Evolutionary conservation across 1,140 invertebrate species (phyloP).

Genomic region (Lasaia peninsularis): DNA sequence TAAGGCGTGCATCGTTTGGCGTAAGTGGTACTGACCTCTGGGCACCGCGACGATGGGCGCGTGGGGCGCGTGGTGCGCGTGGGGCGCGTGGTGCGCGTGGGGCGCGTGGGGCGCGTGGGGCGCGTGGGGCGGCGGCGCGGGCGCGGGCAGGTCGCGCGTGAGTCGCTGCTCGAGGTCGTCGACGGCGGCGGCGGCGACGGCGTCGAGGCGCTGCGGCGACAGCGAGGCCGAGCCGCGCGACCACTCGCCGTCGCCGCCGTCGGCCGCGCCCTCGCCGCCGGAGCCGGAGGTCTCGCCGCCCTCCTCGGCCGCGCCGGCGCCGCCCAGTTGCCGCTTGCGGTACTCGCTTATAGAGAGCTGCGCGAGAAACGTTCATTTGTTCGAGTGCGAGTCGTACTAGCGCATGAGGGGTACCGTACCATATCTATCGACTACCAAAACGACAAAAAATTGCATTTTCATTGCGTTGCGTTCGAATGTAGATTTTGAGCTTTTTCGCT

Average conservation of each 20-base stretch:
- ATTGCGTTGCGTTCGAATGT: too few relatives aligned
- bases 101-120: background rate
- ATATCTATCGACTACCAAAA: too few relatives aligned
- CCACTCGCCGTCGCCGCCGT: constrained; percentile 36
- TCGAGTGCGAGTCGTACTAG: too few relatives aligned
- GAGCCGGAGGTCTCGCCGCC: constrained; percentile 25
- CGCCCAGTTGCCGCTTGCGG: constrained; percentile 56
- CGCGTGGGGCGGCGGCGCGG: constrained; percentile 47
- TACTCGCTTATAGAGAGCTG: constrained; percentile 76
- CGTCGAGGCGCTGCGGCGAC: constrained; percentile 57
- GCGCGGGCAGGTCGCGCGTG: constrained; percentile 46
- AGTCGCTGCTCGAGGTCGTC: constrained; percentile 64
- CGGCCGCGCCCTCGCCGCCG: constrained; percentile 31
- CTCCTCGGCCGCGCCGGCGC: constrained; percentile 26
- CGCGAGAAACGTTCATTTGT: too few relatives aligned
- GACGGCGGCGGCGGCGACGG: constrained; percentile 51
- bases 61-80: constrained; percentile 45
- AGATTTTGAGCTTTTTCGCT: too few relatives aligned
- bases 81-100: background rate
- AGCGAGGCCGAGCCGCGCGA: constrained; percentile 45
- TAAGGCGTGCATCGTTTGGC: too few relatives aligned
- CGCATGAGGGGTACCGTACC: too few relatives aligned
- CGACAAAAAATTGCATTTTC: too few relatives aligned
- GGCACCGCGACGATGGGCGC: too few relatives aligned
- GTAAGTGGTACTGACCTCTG: too few relatives aligned